These are phyloP conservation scores for Morinoia aosen DNA, from an alignment of 2,888 invertebrate species.

Conservation along the genomic window DNA sequence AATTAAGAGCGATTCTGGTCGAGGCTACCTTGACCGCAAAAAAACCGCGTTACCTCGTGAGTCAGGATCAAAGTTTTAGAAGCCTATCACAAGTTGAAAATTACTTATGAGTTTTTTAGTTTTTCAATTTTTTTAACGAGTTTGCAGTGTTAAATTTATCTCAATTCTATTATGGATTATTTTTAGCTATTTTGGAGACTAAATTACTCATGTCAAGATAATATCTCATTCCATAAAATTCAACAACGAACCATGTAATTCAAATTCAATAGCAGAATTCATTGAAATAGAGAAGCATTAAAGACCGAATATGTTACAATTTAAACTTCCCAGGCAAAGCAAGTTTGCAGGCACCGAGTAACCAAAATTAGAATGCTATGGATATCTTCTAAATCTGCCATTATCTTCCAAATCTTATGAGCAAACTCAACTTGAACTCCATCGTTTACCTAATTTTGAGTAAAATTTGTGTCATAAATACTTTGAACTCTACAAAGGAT, in stretches of 20 bases:
- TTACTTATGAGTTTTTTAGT: neutral
- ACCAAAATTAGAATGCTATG: too few species aligned
- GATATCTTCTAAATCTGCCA: too few species aligned
- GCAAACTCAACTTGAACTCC: too few species aligned
- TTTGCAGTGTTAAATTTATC: neutral
- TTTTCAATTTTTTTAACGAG: neutral
- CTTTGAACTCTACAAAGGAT: too few species aligned
- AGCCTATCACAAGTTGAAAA: neutral
- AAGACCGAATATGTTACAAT: too few species aligned
- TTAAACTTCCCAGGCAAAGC: too few species aligned
- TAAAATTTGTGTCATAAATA: too few species aligned
- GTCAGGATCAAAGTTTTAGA: neutral
- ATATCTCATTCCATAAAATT: too few species aligned
- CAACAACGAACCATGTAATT: neutral
- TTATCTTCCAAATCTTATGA: too few species aligned
- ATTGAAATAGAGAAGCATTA: too few species aligned
- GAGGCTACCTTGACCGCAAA: neutral
- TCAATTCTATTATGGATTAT: neutral
- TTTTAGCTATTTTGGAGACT: neutral
- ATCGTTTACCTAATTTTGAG: too few species aligned
- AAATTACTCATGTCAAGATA: neutral
- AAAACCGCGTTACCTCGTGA: neutral
- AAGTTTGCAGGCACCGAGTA: too few species aligned
- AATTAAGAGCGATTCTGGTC: neutral
- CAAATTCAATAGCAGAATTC: neutral